These are phyloP conservation scores for Battus philenor DNA, from an alignment of 1,140 invertebrate species.

Conservation along the genomic window DNA sequence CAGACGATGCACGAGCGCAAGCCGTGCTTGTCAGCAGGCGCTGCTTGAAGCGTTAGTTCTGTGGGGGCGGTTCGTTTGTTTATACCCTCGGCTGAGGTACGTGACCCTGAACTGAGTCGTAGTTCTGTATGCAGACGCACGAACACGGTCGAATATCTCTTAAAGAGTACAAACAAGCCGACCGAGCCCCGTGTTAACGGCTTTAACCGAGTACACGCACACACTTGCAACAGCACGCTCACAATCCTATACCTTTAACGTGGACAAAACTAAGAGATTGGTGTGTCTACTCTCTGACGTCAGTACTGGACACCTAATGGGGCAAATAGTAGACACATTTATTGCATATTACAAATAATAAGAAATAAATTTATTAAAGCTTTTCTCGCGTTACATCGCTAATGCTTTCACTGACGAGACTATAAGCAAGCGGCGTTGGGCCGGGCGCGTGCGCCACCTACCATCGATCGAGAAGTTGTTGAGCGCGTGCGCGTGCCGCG, in stretches of 20 bases:
- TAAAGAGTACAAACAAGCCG: slow-evolving; percentile 27
- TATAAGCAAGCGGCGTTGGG: slow-evolving; percentile 14
- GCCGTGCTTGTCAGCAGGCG: slow-evolving; percentile 55
- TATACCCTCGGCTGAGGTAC: background rate
- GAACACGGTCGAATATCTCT: background rate
- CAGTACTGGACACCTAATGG: slow-evolving; percentile 73
- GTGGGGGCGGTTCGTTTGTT: slow-evolving; percentile 1
- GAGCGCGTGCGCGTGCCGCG: slow-evolving; percentile 46
- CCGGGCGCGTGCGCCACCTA: slow-evolving; percentile 24
- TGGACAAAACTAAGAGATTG: slow-evolving; percentile 70
- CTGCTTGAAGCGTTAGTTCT: slow-evolving; percentile 57
- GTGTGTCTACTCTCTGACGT: slow-evolving; percentile 72
- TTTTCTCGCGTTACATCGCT: background rate
- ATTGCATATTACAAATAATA: slow-evolving; percentile 19
- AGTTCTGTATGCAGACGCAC: background rate
- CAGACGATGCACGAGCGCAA: slow-evolving; percentile 44
- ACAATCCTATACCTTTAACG: slow-evolving; percentile 74
- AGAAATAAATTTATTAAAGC: slow-evolving; percentile 9
- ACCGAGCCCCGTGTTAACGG: slow-evolving; percentile 26
- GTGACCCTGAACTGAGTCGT: background rate
- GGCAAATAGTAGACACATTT: slow-evolving; percentile 62
- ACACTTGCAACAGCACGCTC: slow-evolving; percentile 68
- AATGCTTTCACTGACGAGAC: slow-evolving; percentile 1
- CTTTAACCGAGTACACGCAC: slow-evolving; percentile 50
- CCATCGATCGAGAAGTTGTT: slow-evolving; percentile 68